These are phyloP conservation scores for Lasioglossum morio DNA, from an alignment of 2,888 invertebrate species.

Conservation along the genomic window DNA sequence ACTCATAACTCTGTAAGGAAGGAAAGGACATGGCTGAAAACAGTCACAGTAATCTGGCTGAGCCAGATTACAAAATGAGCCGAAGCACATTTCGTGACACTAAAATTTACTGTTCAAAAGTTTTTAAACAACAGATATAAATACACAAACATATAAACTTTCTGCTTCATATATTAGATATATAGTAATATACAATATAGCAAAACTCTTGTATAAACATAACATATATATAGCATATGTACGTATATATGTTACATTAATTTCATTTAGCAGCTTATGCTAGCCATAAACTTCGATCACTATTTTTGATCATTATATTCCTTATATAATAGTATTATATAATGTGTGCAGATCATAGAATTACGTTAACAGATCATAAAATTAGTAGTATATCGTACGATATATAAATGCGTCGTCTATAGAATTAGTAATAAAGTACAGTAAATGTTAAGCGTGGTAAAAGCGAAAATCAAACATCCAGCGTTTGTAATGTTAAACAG, in stretches of 20 bases:
- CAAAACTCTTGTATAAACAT: slow-evolving; percentile 77
- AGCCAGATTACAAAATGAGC: neutral
- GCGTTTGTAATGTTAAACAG: neutral
- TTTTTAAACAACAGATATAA: neutral
- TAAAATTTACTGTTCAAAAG: neutral
- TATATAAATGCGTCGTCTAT: slow-evolving; percentile 45
- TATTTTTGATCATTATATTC: slow-evolving; percentile 8
- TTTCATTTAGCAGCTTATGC: slow-evolving; percentile 29
- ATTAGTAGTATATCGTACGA: slow-evolving; percentile 32
- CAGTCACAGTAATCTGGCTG: neutral
- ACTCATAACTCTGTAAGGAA: neutral
- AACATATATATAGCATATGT: slow-evolving; percentile 49
- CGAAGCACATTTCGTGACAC: neutral
- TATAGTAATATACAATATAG: slow-evolving; percentile 71
- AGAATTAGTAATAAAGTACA: slow-evolving; percentile 30
- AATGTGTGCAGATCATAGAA: slow-evolving; percentile 19
- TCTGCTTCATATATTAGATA: slow-evolving; percentile 30
- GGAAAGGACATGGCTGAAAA: neutral
- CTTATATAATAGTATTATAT: slow-evolving; percentile 23
- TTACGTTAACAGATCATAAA: slow-evolving; percentile 5
- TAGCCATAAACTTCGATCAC: slow-evolving; percentile 25
- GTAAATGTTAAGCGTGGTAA: neutral
- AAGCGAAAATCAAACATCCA: slow-evolving; percentile 29
- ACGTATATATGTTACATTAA: slow-evolving; percentile 32
- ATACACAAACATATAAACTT: slow-evolving; percentile 34